These are phyloP conservation scores for Allenopithecus nigroviridis DNA, from an alignment of 2,797 vertebrate genomes.

Conservation along the genomic window DNA sequence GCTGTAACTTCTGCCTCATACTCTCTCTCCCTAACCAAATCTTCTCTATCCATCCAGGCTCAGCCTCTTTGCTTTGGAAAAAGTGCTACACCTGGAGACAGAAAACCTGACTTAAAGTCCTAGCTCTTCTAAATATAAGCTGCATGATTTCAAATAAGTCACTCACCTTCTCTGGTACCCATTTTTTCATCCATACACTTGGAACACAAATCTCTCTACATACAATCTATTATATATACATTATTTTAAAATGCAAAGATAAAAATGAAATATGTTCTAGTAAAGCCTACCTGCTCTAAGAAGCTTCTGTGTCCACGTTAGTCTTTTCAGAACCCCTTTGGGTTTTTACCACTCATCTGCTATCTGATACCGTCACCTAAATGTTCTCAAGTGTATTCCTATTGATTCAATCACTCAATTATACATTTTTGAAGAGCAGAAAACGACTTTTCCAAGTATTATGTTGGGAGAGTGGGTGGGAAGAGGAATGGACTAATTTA, in stretches of 20 bases:
- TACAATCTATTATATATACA: neutral
- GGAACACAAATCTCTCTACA: neutral
- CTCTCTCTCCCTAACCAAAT: neutral
- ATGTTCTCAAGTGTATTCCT: neutral
- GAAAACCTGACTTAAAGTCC: slow-evolving; percentile 27
- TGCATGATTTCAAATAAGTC: neutral
- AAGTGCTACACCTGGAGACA: neutral
- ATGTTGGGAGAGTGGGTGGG: neutral
- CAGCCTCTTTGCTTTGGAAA: slow-evolving; percentile 7
- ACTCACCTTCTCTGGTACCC: neutral
- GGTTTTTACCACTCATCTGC: neutral
- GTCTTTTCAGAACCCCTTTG: neutral
- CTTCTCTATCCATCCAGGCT: neutral
- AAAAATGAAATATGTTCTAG: neutral
- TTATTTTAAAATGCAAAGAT: neutral
- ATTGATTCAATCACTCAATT: neutral
- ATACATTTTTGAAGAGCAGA: neutral
- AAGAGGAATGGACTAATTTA: neutral
- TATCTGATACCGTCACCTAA: neutral
- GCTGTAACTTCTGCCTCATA: neutral
- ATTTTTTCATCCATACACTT: neutral
- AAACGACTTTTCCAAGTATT: slow-evolving; percentile 23
- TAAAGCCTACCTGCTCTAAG: neutral
- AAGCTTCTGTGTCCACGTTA: neutral
- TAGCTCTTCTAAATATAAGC: neutral